Evolutionary conservation across 2,797 vertebrate genomes (phyloP), one percentile per base, ranked within the genome.

Genomic region (Crocidura indochinensis): DNA sequence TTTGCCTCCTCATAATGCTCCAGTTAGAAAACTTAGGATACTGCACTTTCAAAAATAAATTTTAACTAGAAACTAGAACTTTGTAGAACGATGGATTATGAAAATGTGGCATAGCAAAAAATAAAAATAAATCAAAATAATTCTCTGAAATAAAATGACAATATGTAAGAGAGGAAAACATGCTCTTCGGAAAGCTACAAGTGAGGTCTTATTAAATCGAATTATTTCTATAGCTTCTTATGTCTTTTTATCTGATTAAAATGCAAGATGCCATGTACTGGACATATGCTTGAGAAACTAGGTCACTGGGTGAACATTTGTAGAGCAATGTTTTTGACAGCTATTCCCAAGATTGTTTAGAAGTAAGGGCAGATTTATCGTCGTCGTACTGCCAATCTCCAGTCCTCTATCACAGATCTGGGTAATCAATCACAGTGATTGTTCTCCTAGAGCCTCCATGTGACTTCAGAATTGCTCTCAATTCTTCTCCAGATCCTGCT

Each of bases 251-350:
- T 74, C 64, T 84, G 69, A 64, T 75, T 62, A 91, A 82, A 94
- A 82, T 72, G 11, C 69, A 90, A 88, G 77, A 67, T 53, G 47
- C 65, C 72, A 31, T 0, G 24, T 53, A 38, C 29, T 15, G 24
- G 79, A 89, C 65, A 83, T 74, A 83, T 72, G 71, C 73, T 71
- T 47, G 20, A 29, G 44, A 92, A 90, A 72, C 22, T 71, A 77
- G 92, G 94, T 93, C 92, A 94, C 90, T 94, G 72, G 90, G 92
- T 93, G 78, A 93, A 89, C 46, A 83, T 84, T 89, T 91, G 77
- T 93, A 90, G 82, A 76, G 76, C 65, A 85, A 44, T 19, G 22
- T 67, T 93, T 91, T 84, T 93, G 91, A 95, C 69, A 95, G 85
- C 31, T 81, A 76, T 73, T 91, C 74, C 79, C 47, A 86, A 69